Percentiles rank a stretch among this genome's conserved stretches.
Conservation (phyloP, 2,888 invertebrate genomes). For the Acanthosepion pharaonis region DNA sequence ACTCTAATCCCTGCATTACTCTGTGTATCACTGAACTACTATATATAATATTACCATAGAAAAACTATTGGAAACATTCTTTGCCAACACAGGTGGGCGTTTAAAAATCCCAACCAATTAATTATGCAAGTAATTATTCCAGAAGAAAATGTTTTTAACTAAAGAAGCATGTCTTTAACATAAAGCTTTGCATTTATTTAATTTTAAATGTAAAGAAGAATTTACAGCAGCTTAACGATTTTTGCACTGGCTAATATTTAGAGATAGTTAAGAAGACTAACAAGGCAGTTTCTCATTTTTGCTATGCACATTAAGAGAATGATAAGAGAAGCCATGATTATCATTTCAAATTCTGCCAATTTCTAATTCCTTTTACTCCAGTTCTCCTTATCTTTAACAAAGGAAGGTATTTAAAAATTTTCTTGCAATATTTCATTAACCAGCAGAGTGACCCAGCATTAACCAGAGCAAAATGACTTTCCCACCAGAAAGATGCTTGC, state of each 20-base stretch:
- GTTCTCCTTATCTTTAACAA: background rate
- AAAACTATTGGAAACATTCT: background rate
- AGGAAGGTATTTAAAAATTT: background rate
- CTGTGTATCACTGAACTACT: too few relatives aligned
- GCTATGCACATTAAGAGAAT: background rate
- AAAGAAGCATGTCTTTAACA: background rate
- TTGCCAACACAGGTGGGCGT: background rate
- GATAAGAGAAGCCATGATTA: conserved; percentile 15
- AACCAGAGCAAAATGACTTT: too few relatives aligned
- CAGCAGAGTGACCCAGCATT: background rate
- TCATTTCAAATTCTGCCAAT: background rate
- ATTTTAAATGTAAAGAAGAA: background rate
- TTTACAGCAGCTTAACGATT: background rate
- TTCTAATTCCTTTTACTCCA: background rate
- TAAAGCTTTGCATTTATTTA: background rate
- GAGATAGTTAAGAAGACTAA: background rate
- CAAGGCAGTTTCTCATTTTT: background rate
- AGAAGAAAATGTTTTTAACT: too few relatives aligned
- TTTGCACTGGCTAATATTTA: background rate
- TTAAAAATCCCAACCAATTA: background rate
- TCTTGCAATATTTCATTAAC: background rate
- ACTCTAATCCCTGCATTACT: too few relatives aligned
- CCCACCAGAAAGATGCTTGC: background rate
- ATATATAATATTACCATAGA: background rate
- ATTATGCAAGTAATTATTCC: background rate